Conservation (phyloP, 2,113 vertebrate species). For the Lophius piscatorius region DNA sequence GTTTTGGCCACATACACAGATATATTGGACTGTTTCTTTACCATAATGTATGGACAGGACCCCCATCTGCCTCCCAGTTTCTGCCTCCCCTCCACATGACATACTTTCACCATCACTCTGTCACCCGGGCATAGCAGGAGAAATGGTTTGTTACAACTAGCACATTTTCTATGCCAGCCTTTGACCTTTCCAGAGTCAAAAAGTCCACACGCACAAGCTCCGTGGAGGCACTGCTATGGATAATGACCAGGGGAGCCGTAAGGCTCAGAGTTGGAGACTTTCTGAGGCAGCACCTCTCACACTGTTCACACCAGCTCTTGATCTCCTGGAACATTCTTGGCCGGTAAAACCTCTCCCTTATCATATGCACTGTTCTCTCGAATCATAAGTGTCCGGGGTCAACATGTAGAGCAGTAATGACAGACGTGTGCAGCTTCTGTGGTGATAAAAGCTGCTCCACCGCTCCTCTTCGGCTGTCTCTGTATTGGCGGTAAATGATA, state of each 20-base stretch:
- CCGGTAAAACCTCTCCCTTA: constrained; percentile 29
- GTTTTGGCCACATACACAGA: not conserved
- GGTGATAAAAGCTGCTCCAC: constrained; percentile 10
- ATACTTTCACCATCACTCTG: not conserved
- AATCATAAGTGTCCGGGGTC: constrained; percentile 14
- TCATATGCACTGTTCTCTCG: constrained; percentile 24
- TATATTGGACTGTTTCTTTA: not conserved
- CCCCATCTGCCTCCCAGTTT: not conserved
- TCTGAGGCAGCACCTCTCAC: constrained; percentile 26
- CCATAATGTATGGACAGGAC: not conserved
- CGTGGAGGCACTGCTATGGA: constrained; percentile 17
- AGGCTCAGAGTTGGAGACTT: constrained; percentile 3
- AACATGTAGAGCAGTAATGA: constrained; percentile 17
- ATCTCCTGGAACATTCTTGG: constrained; percentile 27
- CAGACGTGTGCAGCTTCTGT: not conserved
- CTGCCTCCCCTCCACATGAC: not conserved
- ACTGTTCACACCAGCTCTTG: constrained; percentile 34
- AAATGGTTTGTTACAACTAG: constrained; percentile 26
- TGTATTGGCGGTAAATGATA: not conserved
- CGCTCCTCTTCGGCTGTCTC: not conserved
- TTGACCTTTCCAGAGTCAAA: constrained; percentile 19
- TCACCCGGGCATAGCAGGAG: not conserved
- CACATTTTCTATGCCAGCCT: constrained; percentile 11
- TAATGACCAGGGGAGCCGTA: constrained; percentile 10
- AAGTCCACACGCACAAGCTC: constrained; percentile 12